A percentile compares a stretch with the other conserved stretches of the same genome.
phyloP scores from a whole-genome alignment of 2,797 vertebrate genomes.

The Calcarius lapponicus region DNA sequence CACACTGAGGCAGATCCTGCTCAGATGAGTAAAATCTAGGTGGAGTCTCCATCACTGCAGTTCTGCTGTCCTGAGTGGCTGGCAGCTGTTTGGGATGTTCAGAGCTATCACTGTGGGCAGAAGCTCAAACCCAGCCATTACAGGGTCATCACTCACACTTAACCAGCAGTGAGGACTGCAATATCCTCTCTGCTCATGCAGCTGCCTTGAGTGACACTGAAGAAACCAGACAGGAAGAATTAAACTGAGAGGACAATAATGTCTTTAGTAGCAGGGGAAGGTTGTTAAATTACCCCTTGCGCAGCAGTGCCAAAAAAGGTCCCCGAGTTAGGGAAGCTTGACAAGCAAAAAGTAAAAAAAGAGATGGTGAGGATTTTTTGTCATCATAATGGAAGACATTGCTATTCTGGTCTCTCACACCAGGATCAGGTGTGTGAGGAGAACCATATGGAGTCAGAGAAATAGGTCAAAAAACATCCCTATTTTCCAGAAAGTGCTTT shows the following conservation, averaged over 20 bases:
- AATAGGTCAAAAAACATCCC: background rate
- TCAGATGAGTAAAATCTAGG: background rate
- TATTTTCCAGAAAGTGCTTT: background rate
- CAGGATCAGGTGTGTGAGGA: too few species aligned
- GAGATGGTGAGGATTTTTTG: background rate
- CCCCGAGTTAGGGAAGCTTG: background rate
- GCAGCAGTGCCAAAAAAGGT: background rate
- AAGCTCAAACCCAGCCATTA: background rate
- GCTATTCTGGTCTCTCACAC: background rate
- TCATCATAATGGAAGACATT: background rate
- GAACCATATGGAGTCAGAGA: background rate
- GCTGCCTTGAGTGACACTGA: background rate
- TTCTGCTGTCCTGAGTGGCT: background rate
- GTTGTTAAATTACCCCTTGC: background rate
- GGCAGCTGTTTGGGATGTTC: background rate
- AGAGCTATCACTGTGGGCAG: background rate
- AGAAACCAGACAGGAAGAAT: background rate
- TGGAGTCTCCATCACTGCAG: background rate
- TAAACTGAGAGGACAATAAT: background rate
- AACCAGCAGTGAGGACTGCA: background rate
- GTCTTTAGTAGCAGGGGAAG: background rate
- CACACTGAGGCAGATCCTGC: background rate
- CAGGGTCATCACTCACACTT: fast-evolving
- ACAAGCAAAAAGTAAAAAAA: background rate
- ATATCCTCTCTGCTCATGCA: background rate